Evolutionary conservation across 35 echinoderm and acorn worm genomes (phyloP), one percentile per base, ranked within the genome.

Genomic region (Apostichopus californicus): DNA sequence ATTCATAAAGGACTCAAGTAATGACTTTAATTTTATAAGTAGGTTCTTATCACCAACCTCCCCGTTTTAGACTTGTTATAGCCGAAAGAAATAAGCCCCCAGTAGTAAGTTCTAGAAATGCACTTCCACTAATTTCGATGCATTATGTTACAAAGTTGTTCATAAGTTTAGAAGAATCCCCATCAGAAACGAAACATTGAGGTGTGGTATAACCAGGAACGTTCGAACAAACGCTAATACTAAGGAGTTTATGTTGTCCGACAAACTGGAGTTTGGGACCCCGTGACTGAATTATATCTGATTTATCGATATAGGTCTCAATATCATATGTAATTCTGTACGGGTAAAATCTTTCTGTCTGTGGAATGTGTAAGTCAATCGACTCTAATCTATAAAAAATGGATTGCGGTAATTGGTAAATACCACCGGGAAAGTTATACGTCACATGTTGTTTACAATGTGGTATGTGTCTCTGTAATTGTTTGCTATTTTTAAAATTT

Each of bases 321-420:
- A 94, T 90, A 84, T 86, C 93, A 75, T 91, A 94, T 12, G 88
- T 91, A 6, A 88, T 79, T n/a, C 93, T 90, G 28, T 83, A 94
- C 0, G 88, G 89, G 0, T 91, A 91, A 55, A 60, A 91, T 15
- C 80, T 17, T 2, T 14, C 25, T 8, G 2, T 21, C 14, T 26
- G 21, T 5, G 57, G 9, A 52, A 94, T 55, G 18, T 23, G 12
- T 73, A 91, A 34, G 21, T 78, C 78, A 6, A 84, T 9, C 58
- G 77, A 15, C 12, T 64, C 78, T 24, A 94, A 60, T 83, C 82
- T 82, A 11, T 94, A 79, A 91, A 94, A 84, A 2, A 94, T 52
- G 8, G 89, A 54, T 13, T 34, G 88, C 5, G 93, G 88, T 18
- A 85, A 56, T 56, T 77, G 23, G 22, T 81, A 94, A 5, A 82